Conservation (phyloP, 2,888 invertebrate species). For the Drosophila paracracens region DNA sequence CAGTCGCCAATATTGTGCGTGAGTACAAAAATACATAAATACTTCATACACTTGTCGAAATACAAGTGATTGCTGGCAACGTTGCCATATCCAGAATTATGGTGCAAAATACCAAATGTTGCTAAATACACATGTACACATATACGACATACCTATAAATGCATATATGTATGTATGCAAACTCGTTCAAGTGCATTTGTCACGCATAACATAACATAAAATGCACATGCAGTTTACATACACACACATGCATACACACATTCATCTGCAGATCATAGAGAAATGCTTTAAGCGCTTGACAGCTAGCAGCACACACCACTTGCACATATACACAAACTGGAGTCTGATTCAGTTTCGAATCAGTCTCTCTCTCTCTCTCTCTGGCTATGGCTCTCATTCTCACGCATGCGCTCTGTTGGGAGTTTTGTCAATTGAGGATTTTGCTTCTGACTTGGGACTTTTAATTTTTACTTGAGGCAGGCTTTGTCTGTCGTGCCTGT, state of each 20-base stretch:
- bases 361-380: slow-evolving; percentile 23
- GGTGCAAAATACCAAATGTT: slow-evolving; percentile 11
- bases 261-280: slow-evolving; percentile 38
- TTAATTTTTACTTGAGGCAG: slow-evolving; percentile 69
- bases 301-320: slow-evolving; percentile 20
- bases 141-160: not conserved
- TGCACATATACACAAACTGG: slow-evolving; percentile 38
- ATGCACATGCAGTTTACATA: not conserved
- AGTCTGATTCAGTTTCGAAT: slow-evolving; percentile 26
- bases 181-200: slow-evolving; percentile 4
- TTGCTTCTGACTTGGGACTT: slow-evolving; percentile 53
- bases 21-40: not conserved
- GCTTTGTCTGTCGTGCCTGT: slow-evolving; percentile 37
- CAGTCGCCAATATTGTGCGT: slow-evolving; percentile 14
- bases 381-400: slow-evolving; percentile 50
- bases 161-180: not conserved
- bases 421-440: slow-evolving; percentile 49
- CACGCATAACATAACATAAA: slow-evolving; percentile 7
- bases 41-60: slow-evolving; percentile 7
- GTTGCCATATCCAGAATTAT: not conserved
- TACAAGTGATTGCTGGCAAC: slow-evolving; percentile 24
- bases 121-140: not conserved
- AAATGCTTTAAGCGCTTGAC: slow-evolving; percentile 36
- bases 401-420: slow-evolving; percentile 65
- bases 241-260: not conserved